phyloP scores from a whole-genome alignment of 2,797 vertebrate genomes.

The Xyrichtys novacula region DNA sequence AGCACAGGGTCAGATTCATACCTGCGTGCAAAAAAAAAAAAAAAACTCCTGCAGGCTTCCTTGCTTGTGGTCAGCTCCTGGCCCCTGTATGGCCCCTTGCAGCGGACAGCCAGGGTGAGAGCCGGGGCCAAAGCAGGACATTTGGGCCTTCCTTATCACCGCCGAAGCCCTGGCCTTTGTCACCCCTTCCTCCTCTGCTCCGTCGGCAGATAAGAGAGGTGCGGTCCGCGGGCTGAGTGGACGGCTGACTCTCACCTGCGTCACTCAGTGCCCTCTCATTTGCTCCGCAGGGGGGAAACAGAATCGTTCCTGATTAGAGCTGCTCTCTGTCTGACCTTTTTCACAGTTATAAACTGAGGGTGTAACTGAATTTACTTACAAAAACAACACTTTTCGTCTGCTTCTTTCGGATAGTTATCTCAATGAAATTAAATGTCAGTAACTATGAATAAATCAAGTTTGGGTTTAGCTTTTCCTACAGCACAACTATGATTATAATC shows the following conservation, averaged over 20 bases:
- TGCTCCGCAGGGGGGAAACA: constrained; percentile 76
- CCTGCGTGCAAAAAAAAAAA: constrained; percentile 84
- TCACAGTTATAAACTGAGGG: constrained; percentile 23
- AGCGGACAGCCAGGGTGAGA: constrained; percentile 65
- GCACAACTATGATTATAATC: too few species aligned
- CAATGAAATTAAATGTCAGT: not conserved
- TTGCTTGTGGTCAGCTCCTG: constrained; percentile 87
- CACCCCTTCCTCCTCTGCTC: constrained; percentile 78
- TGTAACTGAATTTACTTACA: not conserved
- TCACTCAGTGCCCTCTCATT: constrained; percentile 85
- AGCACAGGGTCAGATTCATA: constrained; percentile 77
- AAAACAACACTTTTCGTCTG: not conserved
- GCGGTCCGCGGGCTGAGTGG: constrained; percentile 79
- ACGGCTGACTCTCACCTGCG: constrained; percentile 86
- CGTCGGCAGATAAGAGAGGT: constrained; percentile 79
- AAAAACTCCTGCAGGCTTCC: constrained; percentile 56
- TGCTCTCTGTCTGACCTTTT: constrained; percentile 65
- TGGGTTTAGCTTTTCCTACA: not conserved
- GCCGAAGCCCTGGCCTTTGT: constrained; percentile 89
- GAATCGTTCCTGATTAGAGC: constrained; percentile 67
- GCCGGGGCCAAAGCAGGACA: constrained; percentile 74
- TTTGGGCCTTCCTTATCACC: constrained; percentile 90
- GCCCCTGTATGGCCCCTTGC: constrained; percentile 85
- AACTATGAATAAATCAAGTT: not conserved
- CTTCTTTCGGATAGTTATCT: not conserved